Evolutionary conservation across 92 coral and sea anemone species (phyloP).

Genomic region (Parazoanthus swiftii): DNA sequence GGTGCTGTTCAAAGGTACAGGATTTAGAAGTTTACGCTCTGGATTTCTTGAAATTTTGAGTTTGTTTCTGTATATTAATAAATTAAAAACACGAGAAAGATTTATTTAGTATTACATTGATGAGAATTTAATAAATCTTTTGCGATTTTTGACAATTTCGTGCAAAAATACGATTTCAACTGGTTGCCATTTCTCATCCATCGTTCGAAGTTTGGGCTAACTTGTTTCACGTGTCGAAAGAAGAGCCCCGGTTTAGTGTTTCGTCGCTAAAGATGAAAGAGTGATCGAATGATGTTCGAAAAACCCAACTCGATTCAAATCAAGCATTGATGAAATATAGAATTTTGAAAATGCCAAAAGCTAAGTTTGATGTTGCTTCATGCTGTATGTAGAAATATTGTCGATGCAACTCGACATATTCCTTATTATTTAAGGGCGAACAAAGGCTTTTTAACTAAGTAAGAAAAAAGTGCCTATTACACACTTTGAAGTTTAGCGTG

Average conservation of each 20-base stretch:
- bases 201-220: neutral
- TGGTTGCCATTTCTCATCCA: neutral
- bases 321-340: neutral
- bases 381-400: too few relatives aligned
- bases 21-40: neutral
- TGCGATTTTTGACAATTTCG: neutral
- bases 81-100: neutral
- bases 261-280: neutral
- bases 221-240: constrained; percentile 3
- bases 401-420: too few relatives aligned
- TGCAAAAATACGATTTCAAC: neutral
- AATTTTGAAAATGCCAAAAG: neutral
- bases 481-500: too few relatives aligned
- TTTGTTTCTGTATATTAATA: neutral
- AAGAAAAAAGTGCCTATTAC: too few relatives aligned
- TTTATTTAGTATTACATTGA: neutral
- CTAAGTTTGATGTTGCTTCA: neutral
- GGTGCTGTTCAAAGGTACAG: constrained; percentile 72
- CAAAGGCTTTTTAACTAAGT: too few relatives aligned
- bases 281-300: neutral
- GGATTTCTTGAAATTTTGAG: neutral
- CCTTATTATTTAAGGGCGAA: too few relatives aligned
- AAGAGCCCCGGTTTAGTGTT: neutral
- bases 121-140: neutral
- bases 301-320: neutral